Conservation (phyloP, 2,888 invertebrate species). For the Gari tellinella region DNA sequence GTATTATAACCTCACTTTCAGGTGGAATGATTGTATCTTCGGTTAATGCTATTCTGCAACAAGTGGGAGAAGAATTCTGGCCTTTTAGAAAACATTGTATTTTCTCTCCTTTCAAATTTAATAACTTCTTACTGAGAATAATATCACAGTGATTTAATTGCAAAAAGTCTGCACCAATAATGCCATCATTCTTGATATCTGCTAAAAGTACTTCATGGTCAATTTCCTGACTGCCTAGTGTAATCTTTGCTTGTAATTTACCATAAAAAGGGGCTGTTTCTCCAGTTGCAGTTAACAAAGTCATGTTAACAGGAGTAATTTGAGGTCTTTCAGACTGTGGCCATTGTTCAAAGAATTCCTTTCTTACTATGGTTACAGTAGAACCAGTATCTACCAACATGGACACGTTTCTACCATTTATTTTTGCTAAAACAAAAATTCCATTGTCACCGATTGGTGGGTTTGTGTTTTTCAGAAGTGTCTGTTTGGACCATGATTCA, state of each 20-base stretch:
- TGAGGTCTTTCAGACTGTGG: background rate
- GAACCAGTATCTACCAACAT: constrained; percentile 25
- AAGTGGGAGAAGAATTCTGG: background rate
- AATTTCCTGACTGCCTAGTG: constrained; percentile 6
- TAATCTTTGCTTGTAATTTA: background rate
- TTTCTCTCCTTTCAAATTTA: constrained; percentile 21
- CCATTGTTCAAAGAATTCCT: constrained; percentile 4
- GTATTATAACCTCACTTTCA: constrained; percentile 15
- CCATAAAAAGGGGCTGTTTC: constrained; percentile 10
- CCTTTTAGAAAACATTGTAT: constrained; percentile 8
- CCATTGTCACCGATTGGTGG: constrained; percentile 7
- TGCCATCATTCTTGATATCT: constrained; percentile 14
- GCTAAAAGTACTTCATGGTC: constrained; percentile 16
- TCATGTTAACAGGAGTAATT: constrained; percentile 9
- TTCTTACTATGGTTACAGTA: constrained; percentile 12
- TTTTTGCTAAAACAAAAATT: background rate
- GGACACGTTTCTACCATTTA: background rate
- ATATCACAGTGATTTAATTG: constrained; percentile 14
- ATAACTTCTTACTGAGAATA: background rate
- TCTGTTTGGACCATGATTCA: too few relatives aligned
- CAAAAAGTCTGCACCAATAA: constrained; percentile 13
- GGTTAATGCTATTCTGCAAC: constrained; percentile 11
- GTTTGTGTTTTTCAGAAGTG: too few relatives aligned
- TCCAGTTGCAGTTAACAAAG: constrained; percentile 17
- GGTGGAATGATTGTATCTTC: constrained; percentile 12